Conservation (phyloP, 2,888 invertebrate genomes). For the Erebia palarica region DNA sequence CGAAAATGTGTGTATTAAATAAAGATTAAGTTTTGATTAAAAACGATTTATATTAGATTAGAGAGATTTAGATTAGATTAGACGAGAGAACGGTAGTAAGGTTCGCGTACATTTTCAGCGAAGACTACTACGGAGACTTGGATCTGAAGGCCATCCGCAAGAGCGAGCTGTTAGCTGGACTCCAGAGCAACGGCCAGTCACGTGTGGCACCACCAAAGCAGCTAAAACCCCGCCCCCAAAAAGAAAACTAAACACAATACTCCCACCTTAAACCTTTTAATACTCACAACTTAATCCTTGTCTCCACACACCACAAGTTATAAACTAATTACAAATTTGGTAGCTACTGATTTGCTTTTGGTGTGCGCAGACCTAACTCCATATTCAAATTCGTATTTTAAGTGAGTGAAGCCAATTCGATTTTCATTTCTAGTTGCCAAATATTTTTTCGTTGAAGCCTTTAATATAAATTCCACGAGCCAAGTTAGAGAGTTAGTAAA, state of each 20-base stretch:
- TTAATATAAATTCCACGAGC: constrained; percentile 67
- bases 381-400: constrained; percentile 68
- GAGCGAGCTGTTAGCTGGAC: constrained; percentile 93
- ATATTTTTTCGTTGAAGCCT: constrained; percentile 69
- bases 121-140: constrained; percentile 98
- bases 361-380: constrained; percentile 62
- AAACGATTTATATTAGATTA: constrained; percentile 51
- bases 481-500: constrained; percentile 66
- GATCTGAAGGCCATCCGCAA: constrained; percentile 97
- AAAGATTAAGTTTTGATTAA: constrained; percentile 21
- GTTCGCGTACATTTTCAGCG: constrained; percentile 87
- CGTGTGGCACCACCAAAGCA: constrained; percentile 67
- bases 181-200: constrained; percentile 83
- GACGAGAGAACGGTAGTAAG: constrained; percentile 72
- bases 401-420: constrained; percentile 66
- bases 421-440: constrained; percentile 79
- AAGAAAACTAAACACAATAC: constrained; percentile 70
- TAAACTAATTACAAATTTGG: constrained; percentile 24
- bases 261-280: constrained; percentile 66
- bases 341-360: constrained; percentile 51
- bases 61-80: constrained; percentile 60
- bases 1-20: constrained; percentile 30
- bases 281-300: constrained; percentile 69
- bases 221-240: constrained; percentile 80
- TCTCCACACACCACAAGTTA: constrained; percentile 62